These are phyloP conservation scores for Agrypnia vestita DNA, from an alignment of 1,140 invertebrate species.

Conservation along the genomic window DNA sequence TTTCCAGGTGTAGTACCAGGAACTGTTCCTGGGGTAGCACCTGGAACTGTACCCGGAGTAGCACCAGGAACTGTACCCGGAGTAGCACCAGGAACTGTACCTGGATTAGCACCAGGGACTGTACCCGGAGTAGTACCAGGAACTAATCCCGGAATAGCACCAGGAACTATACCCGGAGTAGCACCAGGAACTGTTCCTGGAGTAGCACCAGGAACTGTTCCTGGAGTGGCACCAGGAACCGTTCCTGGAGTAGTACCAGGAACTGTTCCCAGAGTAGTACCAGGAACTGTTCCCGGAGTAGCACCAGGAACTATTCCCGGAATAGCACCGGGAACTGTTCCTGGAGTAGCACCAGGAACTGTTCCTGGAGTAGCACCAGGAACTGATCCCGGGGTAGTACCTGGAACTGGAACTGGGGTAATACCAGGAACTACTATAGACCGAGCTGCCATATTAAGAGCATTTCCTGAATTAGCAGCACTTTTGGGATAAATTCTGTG, in stretches of 20 bases:
- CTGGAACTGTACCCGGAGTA: not conserved
- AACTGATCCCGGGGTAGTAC: not conserved
- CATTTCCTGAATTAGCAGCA: too few species aligned
- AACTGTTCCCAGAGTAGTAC: too few species aligned
- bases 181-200: not conserved
- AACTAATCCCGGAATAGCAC: not conserved
- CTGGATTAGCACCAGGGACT: too few species aligned
- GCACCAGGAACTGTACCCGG: not conserved
- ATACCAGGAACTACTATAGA: not conserved
- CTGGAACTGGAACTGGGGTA: not conserved
- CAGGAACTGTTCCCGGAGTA: not conserved
- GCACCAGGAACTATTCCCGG: not conserved
- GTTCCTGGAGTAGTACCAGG: not conserved
- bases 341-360: not conserved
- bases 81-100: not conserved
- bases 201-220: not conserved
- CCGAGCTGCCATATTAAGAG: too few species aligned
- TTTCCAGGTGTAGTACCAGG: too few species aligned
- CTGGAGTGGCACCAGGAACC: not conserved
- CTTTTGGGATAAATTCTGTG: too few species aligned
- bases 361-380: not conserved
- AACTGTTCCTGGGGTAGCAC: not conserved
- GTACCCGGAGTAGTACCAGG: not conserved
- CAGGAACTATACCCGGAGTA: not conserved
- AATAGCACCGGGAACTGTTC: too few species aligned